A percentile compares a stretch with the other conserved stretches of the same genome.
Conservation (phyloP, 2,888 invertebrate species). For the Tridacna crocea region DNA sequence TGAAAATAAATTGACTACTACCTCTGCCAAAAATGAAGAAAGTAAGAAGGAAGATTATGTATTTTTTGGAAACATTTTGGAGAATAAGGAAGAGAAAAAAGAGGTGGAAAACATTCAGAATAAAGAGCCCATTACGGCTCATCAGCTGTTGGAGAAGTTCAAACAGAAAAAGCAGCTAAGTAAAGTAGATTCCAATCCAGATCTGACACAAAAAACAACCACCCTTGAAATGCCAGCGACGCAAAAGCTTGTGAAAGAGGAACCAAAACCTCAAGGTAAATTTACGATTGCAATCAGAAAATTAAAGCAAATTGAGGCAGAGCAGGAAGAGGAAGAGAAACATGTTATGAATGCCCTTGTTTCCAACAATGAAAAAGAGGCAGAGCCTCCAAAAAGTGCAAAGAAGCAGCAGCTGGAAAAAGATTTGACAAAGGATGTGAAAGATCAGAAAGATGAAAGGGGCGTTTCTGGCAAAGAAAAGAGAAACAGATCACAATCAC, state of each 20-base stretch:
- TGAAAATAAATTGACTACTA: background rate
- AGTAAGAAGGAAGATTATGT: conserved; percentile 38
- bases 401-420: conserved; percentile 9
- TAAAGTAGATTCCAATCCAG: conserved; percentile 35
- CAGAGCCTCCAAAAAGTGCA: background rate
- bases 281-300: conserved; percentile 59
- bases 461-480: conserved; percentile 39
- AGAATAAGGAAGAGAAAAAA: conserved; percentile 44
- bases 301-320: conserved; percentile 57
- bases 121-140: conserved; percentile 59
- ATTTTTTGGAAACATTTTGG: conserved; percentile 44
- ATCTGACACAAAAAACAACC: conserved; percentile 24
- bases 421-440: conserved; percentile 26
- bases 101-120: conserved; percentile 19
- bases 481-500: conserved; percentile 38
- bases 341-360: conserved; percentile 49
- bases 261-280: conserved; percentile 36
- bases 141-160: conserved; percentile 60
- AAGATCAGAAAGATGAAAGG: conserved; percentile 31
- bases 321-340: conserved; percentile 61
- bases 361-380: conserved; percentile 29
- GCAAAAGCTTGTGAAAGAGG: conserved; percentile 13
- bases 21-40: background rate
- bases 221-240: conserved; percentile 19
- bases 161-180: conserved; percentile 51